Evolutionary conservation across 1,140 invertebrate species (phyloP), one percentile per base, ranked within the genome.

Genomic region (Galleria mellonella): DNA sequence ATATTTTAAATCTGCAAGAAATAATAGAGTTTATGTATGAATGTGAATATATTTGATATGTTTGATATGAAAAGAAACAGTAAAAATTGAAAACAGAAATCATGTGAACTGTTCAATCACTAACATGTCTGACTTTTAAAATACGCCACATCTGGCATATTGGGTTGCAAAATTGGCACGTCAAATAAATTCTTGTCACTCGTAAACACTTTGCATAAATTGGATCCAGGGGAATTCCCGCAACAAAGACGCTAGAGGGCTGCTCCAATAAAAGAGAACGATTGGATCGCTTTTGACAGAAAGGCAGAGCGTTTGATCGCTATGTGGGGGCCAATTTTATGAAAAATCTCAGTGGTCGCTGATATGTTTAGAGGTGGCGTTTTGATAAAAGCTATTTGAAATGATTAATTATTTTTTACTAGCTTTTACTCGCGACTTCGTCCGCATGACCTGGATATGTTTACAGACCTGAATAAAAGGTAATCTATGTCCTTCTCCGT

Each of bases 121-220:
- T 47, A 39, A 38, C 52, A 51, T 46, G 44, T 41, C 29, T 14
- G 47, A 47, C 50, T 55, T 58, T 59, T 54, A 59, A 56, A 57
- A 55, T 53, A 41, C 46, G 42, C 42, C 33, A 37, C 42, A 47
- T 47, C 33, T 51, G 40, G 45, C 17, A 56, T 48, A 52, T 59
- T 51, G 41, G 47, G 51, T 55, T 57, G 62, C 55, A 55, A 62
- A 62, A 74, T 67, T 65, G 63, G 62, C 59, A 60, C 64, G 58
- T 63, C 67, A 67, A 68, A 70, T 66, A 72, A 68, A 68, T 70
- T 72, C 69, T 62, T 62, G 68, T 66, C 66, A 68, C 51, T 65
- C 65, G 61, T 67, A 64, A 74, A 77, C 70, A 72, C 66, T 74
- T 77, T 72, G 61, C 68, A 74, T 72, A 72, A 66, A 74, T 72